Conservation (phyloP, 2,113 vertebrate genomes). For the Trachemys scripta region DNA sequence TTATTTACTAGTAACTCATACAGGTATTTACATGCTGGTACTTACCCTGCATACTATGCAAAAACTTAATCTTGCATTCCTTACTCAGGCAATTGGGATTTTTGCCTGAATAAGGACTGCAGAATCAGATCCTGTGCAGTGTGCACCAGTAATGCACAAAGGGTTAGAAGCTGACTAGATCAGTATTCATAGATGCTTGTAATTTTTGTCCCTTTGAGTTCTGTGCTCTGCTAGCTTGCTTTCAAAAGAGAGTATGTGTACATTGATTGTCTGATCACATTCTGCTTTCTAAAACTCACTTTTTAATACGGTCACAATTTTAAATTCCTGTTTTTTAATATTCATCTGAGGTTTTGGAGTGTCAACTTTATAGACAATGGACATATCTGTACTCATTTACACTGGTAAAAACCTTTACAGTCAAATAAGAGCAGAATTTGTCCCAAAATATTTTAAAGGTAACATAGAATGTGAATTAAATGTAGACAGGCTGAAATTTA, state of each 20-base stretch:
- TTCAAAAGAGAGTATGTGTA: background rate
- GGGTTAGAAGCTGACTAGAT: background rate
- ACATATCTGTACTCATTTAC: background rate
- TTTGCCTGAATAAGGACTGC: constrained; percentile 22
- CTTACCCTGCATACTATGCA: background rate
- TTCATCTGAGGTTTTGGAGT: background rate
- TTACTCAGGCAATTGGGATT: background rate
- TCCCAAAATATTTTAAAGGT: background rate
- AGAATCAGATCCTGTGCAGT: background rate
- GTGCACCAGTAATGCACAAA: background rate
- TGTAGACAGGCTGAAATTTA: background rate
- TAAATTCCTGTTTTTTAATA: background rate
- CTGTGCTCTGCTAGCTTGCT: background rate
- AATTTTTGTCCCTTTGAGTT: constrained; percentile 5
- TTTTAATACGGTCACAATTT: background rate
- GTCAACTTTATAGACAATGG: background rate
- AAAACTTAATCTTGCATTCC: background rate
- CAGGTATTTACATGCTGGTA: background rate
- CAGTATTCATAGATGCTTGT: background rate
- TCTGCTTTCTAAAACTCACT: background rate
- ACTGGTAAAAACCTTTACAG: background rate
- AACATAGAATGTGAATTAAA: background rate
- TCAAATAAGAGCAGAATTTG: fast-evolving
- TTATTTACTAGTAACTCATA: background rate
- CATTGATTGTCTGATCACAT: background rate